A percentile compares a stretch with the other conserved stretches of the same genome.
These are phyloP conservation scores for Buathra laborator DNA, from an alignment of 2,888 invertebrate species.

Conservation along the genomic window DNA sequence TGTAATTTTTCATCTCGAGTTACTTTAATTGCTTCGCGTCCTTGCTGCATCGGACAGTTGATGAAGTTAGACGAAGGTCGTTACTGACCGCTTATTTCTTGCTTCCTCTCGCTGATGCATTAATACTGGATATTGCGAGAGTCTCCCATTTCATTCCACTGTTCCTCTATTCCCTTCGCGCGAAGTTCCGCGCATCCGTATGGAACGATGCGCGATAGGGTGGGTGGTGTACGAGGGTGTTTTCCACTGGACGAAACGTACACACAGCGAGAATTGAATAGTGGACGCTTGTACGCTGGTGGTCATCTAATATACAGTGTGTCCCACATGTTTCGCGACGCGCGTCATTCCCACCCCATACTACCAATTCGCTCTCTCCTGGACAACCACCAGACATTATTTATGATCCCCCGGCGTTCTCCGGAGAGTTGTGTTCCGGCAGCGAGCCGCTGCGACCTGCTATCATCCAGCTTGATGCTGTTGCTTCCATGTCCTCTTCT, in stretches of 20 bases:
- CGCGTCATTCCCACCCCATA: slow-evolving; percentile 70
- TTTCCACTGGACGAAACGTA: slow-evolving; percentile 20
- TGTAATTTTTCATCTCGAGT: background rate
- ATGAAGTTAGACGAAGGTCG: slow-evolving; percentile 35
- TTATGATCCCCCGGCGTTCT: slow-evolving; percentile 66
- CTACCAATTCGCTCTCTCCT: slow-evolving; percentile 42
- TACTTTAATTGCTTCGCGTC: slow-evolving; percentile 2
- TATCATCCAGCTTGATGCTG: slow-evolving; percentile 63
- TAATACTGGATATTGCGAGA: slow-evolving; percentile 50
- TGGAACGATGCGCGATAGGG: slow-evolving; percentile 5
- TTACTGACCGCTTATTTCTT: slow-evolving; percentile 23
- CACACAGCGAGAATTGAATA: slow-evolving; percentile 78
- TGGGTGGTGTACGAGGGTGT: background rate
- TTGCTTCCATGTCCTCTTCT: slow-evolving; percentile 51
- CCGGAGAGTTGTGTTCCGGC: slow-evolving; percentile 54
- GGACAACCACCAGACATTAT: slow-evolving; percentile 64
- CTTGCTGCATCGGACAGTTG: background rate
- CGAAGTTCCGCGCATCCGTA: slow-evolving; percentile 23
- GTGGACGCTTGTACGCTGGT: slow-evolving; percentile 64
- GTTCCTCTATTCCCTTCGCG: slow-evolving; percentile 25
- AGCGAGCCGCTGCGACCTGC: slow-evolving; percentile 59
- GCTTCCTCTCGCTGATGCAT: slow-evolving; percentile 32
- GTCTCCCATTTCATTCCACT: slow-evolving; percentile 26
- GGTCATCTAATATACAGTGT: slow-evolving; percentile 68
- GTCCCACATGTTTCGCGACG: slow-evolving; percentile 78